Base-by-base conservation (phyloP, 1,140 invertebrate species). In the Theocolax elegans region DNA sequence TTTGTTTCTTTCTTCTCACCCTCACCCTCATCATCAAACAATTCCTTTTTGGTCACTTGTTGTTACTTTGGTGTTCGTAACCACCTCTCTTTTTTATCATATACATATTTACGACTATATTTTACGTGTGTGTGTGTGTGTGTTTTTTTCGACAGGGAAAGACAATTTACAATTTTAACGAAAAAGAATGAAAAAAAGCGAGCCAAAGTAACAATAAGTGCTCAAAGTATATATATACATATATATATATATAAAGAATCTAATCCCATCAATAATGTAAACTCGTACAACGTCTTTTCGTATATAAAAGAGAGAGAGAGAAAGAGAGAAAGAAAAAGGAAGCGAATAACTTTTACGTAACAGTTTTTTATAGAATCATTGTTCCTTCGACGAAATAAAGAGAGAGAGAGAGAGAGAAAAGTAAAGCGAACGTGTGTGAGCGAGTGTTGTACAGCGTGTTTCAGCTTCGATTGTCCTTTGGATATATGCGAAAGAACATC, bases 201-300 rank as follows among this genome's bases (percentile, higher is more conserved):
- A 40, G 42, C 46, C 21, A 17, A 46, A 31, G 17, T 67, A 46
- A 48, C 25, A 19, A 23, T 25, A 25, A 27, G 6, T 58, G 19
- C 13, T 46, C 40, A 53, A 7, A n/a, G n/a, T n/a, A n/a, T n/a
- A n/a, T n/a, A n/a, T n/a, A n/a, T n/a, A n/a, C n/a, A n/a, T n/a
- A n/a, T n/a, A n/a, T n/a, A n/a, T n/a, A n/a, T n/a, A n/a, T n/a
- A n/a, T n/a, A n/a, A n/a, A n/a, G n/a, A n/a, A n/a, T n/a, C n/a
- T n/a, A n/a, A n/a, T n/a, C n/a, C n/a, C n/a, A n/a, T n/a, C n/a
- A n/a, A n/a, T n/a, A n/a, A n/a, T n/a, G n/a, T n/a, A n/a, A n/a
- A n/a, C n/a, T n/a, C n/a, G n/a, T n/a, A n/a, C n/a, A n/a, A 81
- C 77, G 77, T 82, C 80, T 76, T 81, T 80, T 75, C 74, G 78